Percentiles rank a stretch among this genome's conserved stretches.
phyloP scores from a whole-genome alignment of 2,888 invertebrate genomes.

The Eristalis intricaria region DNA sequence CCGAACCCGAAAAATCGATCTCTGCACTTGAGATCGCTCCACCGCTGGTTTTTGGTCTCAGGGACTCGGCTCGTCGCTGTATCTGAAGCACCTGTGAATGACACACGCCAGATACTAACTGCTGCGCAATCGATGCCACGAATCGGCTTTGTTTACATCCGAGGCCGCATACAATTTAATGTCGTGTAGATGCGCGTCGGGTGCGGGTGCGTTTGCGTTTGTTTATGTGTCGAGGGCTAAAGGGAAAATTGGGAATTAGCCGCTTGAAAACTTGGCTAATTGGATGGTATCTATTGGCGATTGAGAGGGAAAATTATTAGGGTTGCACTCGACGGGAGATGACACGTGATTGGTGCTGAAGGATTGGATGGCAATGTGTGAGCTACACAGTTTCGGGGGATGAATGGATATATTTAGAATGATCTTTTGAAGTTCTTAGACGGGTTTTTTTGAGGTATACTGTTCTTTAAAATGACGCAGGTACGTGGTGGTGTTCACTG shows the following conservation, averaged over 20 bases:
- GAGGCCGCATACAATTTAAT: conserved; percentile 51
- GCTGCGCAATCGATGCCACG: conserved; percentile 43
- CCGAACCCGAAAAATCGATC: conserved; percentile 42
- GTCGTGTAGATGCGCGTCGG: conserved; percentile 48
- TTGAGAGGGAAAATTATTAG: conserved; percentile 55
- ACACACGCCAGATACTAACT: conserved; percentile 65
- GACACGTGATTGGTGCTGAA: conserved; percentile 66
- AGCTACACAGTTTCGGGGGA: conserved; percentile 29
- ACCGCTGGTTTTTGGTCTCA: conserved; percentile 30
- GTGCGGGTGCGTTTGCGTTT: not conserved
- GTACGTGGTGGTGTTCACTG: not conserved
- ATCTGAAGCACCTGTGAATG: conserved; percentile 72
- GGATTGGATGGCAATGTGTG: conserved; percentile 53
- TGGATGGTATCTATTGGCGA: conserved; percentile 62
- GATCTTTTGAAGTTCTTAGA: conserved; percentile 58
- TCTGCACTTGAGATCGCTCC: conserved; percentile 55
- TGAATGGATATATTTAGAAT: conserved; percentile 37
- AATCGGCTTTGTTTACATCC: conserved; percentile 45
- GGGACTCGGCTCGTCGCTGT: conserved; percentile 40
- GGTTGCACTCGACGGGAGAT: conserved; percentile 57
- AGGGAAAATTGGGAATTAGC: conserved; percentile 12
- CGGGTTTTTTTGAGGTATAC: not conserved
- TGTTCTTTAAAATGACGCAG: conserved; percentile 23
- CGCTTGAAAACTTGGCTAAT: conserved; percentile 56
- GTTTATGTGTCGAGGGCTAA: conserved; percentile 46